These are phyloP conservation scores for Rynchops niger DNA, from an alignment of 2,113 vertebrate species.

Conservation along the genomic window DNA sequence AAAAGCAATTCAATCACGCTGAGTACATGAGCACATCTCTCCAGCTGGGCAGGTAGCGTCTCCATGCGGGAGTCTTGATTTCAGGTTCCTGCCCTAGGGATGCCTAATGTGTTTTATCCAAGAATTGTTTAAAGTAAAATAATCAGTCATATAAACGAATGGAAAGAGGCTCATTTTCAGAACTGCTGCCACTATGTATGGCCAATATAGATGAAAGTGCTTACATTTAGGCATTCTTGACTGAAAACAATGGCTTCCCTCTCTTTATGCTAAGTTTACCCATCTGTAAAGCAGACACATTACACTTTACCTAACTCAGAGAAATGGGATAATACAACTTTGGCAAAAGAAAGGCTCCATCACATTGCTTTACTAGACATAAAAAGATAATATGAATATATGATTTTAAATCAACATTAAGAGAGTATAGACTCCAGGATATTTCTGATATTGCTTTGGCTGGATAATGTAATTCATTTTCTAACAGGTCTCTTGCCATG, in stretches of 20 bases:
- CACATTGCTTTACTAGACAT: constrained; percentile 24
- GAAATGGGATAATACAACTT: constrained; percentile 54
- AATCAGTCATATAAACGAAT: constrained; percentile 50
- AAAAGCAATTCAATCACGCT: background rate
- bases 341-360: constrained; percentile 26
- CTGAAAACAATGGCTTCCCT: constrained; percentile 16
- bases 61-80: background rate
- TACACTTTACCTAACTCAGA: constrained; percentile 56
- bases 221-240: constrained; percentile 18
- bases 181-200: background rate
- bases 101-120: constrained; percentile 15
- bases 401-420: constrained; percentile 57
- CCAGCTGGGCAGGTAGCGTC: background rate
- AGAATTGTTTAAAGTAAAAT: constrained; percentile 43
- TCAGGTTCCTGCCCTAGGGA: constrained; percentile 32
- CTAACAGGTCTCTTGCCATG: background rate
- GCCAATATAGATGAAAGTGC: constrained; percentile 31
- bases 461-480: constrained; percentile 41
- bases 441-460: constrained; percentile 47
- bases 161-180: constrained; percentile 25
- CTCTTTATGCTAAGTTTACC: constrained; percentile 39
- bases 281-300: constrained; percentile 59
- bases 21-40: background rate
- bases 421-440: background rate
- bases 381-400: constrained; percentile 53